phyloP scores from a whole-genome alignment of 2,113 vertebrate genomes.

The Platysteira castanea region DNA sequence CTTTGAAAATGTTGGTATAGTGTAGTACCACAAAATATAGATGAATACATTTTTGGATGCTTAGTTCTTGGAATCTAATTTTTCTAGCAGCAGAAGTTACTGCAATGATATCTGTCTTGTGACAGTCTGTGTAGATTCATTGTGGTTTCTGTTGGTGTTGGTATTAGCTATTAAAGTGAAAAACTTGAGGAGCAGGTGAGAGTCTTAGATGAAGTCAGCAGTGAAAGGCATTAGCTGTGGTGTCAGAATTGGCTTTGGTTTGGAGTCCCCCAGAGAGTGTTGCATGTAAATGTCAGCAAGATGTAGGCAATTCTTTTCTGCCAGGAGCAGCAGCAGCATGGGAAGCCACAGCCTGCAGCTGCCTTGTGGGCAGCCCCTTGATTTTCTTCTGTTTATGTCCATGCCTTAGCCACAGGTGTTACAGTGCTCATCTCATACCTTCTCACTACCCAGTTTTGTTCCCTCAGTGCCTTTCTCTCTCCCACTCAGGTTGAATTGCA shows the following conservation, averaged over 20 bases:
- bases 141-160: neutral
- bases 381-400: neutral
- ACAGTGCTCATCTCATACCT: accelerated
- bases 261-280: neutral
- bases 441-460: neutral
- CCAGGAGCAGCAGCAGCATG: neutral
- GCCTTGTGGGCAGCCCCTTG: neutral
- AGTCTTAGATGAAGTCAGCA: neutral
- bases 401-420: accelerated
- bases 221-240: neutral
- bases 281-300: neutral
- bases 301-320: neutral
- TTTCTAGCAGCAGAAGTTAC: neutral
- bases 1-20: neutral
- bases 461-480: neutral
- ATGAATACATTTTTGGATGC: neutral
- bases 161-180: neutral
- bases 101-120: neutral
- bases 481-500: neutral
- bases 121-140: neutral
- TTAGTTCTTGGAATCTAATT: neutral
- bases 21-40: neutral
- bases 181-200: neutral
- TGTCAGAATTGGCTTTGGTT: neutral
- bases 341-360: neutral